Base-by-base conservation (phyloP, 2,888 invertebrate species). In the Orthosia gracilis region DNA sequence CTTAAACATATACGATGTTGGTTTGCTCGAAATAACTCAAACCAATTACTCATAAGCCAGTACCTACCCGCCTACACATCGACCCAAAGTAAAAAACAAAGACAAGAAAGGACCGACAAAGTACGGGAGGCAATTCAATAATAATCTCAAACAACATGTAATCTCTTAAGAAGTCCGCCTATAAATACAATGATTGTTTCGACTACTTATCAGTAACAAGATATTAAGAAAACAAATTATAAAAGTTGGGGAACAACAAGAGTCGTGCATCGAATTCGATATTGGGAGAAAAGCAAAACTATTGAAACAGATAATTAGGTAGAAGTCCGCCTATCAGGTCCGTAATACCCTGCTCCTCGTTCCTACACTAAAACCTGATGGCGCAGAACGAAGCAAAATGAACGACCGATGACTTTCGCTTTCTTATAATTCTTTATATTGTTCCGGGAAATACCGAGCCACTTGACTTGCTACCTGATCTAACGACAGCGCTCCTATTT, bases 381-480 rank as follows among this genome's bases (percentile, higher is more conserved):
- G 91, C 87, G 91, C 90, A 93, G 92, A 94, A 93, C 92, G 88
- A 85, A 91, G 88, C 91, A 91, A 94, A 95, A 95, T 95, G 94
- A 95, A 94, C 94, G 92, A 90, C 91, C 92, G 89, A 95, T 95
- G 95, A 95, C 94, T 95, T 92, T 95, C 93, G 90, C 88, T 94
- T 94, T 94, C 91, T 91, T 91, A 89, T 92, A 91, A 94, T 93
- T 93, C 92, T 92, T 94, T 90, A 90, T 93, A 91, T 92, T 92
- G 91, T 91, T 90, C 87, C 89, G 88, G 88, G 91, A 92, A 93
- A 91, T 87, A 88, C 84, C 78, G 74, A 88, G 88, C 89, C 88
- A 90, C 89, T 90, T 86, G 86, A 89, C 82, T 89, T 72, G 87
- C 85, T 90, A 91, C 90, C 91, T 91, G 91, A 89, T 90, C 87